Conservation (phyloP, 1,140 invertebrate species). For the Sesamia nonagrioides region DNA sequence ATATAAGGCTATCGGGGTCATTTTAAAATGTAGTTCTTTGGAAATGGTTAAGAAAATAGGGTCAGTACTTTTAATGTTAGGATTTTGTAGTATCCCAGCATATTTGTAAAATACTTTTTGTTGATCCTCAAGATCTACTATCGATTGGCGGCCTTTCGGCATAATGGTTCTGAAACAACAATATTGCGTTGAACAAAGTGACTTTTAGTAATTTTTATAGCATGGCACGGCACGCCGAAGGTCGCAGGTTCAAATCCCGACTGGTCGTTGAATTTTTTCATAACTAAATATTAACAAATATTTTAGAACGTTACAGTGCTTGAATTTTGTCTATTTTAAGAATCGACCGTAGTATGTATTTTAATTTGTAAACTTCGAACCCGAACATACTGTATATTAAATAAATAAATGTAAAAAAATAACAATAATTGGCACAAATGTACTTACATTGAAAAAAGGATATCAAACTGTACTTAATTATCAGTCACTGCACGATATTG, state of each 20-base stretch:
- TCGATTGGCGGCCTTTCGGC: slow-evolving; percentile 24
- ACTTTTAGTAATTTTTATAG: slow-evolving; percentile 18
- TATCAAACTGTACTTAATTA: no score
- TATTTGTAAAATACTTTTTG: slow-evolving; percentile 30
- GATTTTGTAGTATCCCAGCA: slow-evolving; percentile 37
- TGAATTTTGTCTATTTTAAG: no score
- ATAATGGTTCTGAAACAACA: slow-evolving; percentile 31
- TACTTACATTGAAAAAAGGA: no score
- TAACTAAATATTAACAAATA: neutral
- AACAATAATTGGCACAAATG: no score
- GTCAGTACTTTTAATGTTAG: slow-evolving; percentile 31
- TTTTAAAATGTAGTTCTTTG: slow-evolving; percentile 32
- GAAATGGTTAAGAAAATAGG: slow-evolving; percentile 18
- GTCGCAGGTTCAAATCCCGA: neutral
- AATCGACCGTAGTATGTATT: no score
- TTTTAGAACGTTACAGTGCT: no score
- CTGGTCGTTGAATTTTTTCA: neutral
- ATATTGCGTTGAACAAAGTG: slow-evolving; percentile 1
- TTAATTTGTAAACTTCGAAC: no score
- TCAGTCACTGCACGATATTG: no score
- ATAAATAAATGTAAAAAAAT: no score
- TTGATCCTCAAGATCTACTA: slow-evolving; percentile 19
- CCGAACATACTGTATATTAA: no score
- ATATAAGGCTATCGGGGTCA: slow-evolving; percentile 24
- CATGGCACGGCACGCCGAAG: neutral